A percentile compares a stretch with the other conserved stretches of the same genome.
Evolutionary conservation across 2,113 vertebrate genomes (phyloP).

Genomic region (Perca flavescens): DNA sequence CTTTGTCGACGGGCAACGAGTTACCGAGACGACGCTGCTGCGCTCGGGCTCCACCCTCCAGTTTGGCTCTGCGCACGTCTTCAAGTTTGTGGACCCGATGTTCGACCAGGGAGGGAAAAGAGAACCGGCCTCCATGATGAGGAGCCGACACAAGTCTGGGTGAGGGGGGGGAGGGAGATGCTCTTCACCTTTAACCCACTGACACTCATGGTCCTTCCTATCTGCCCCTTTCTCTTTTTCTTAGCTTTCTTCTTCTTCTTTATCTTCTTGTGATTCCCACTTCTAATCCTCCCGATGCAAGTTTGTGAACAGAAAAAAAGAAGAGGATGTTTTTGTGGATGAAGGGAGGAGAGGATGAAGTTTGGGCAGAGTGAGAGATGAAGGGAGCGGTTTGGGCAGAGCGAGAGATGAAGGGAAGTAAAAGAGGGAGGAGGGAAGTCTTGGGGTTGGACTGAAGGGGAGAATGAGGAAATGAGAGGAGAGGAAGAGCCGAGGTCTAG

Average conservation of each 20-base stretch:
- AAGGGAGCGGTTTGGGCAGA: slow-evolving; percentile 48
- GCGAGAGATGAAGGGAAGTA: slow-evolving; percentile 52
- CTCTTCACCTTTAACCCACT: background rate
- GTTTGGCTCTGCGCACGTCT: slow-evolving; percentile 93
- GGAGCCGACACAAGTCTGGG: slow-evolving; percentile 92
- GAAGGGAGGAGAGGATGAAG: slow-evolving; percentile 52
- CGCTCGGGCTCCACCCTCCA: slow-evolving; percentile 95
- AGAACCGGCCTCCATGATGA: slow-evolving; percentile 87
- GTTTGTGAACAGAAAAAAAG: background rate
- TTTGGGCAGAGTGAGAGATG: slow-evolving; percentile 47
- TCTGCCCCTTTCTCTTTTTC: background rate
- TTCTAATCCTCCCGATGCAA: background rate
- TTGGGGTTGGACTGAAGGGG: slow-evolving; percentile 23
- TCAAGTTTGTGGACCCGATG: slow-evolving; percentile 98
- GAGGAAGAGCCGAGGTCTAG: slow-evolving; percentile 67
- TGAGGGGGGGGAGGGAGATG: slow-evolving; percentile 68
- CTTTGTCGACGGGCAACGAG: slow-evolving; percentile 92
- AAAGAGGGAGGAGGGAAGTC: slow-evolving; percentile 31
- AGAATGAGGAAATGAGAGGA: slow-evolving; percentile 62
- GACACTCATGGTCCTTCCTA: background rate
- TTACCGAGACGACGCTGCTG: slow-evolving; percentile 93
- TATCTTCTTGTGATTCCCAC: background rate
- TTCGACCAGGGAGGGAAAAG: slow-evolving; percentile 93
- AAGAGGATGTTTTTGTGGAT: slow-evolving; percentile 32
- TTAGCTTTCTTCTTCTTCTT: background rate